These are phyloP conservation scores for Teleiodes luculella DNA, from an alignment of 2,888 invertebrate species.

Conservation along the genomic window DNA sequence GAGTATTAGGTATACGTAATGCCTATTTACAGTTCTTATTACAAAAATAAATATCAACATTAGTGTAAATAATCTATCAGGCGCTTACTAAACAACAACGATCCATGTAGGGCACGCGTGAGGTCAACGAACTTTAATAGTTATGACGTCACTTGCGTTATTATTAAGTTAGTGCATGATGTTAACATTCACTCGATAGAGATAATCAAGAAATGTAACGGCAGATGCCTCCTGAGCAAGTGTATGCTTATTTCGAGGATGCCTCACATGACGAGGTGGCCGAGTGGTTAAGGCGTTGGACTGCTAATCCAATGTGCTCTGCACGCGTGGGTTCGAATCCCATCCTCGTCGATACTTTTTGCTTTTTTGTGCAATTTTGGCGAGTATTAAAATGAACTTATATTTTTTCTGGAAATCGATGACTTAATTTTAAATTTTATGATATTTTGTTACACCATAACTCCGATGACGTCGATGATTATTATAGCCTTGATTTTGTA, in stretches of 20 bases:
- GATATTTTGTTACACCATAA: too few species aligned
- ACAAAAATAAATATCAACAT: too few species aligned
- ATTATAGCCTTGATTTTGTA: too few species aligned
- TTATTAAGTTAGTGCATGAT: constrained; percentile 7
- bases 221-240: constrained; percentile 22
- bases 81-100: not conserved
- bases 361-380: constrained; percentile 1
- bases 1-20: too few species aligned
- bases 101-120: not conserved
- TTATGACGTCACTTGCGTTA: constrained; percentile 27
- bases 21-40: too few species aligned
- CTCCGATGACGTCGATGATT: too few species aligned
- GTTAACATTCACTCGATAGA: constrained; percentile 21
- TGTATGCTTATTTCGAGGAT: constrained; percentile 36
- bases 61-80: not conserved
- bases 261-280: constrained; percentile 83
- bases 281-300: constrained; percentile 92
- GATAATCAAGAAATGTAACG: constrained; percentile 13
- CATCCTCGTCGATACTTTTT: constrained; percentile 82
- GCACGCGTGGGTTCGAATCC: constrained; percentile 91
- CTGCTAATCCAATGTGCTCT: constrained; percentile 93
- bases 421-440: too few species aligned
- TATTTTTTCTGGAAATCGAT: too few species aligned
- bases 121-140: constrained; percentile 29
- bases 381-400: too few species aligned